Evolutionary conservation across 2,797 vertebrate genomes (phyloP), one percentile per base, ranked within the genome.

Genomic region (Arctocebus calabarensis): DNA sequence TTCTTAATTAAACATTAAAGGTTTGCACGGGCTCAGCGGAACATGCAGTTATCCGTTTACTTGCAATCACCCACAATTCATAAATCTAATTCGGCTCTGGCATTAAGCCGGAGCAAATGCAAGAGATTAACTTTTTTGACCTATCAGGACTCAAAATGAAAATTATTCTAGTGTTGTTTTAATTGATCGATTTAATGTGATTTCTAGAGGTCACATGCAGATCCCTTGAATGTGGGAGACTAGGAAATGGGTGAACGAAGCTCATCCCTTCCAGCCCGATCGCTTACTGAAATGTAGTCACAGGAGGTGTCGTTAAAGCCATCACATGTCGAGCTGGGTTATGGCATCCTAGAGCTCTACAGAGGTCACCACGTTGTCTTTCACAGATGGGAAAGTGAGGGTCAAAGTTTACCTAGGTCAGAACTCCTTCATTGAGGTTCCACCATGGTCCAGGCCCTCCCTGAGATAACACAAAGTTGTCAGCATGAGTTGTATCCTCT

Each of bases 1-100:
- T 97, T 89, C 97, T 98, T 97, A 97, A 98, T 98, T 98, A 98
- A 97, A 97, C 96, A 94, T 98, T 96, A 97, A 93, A 96, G 96
- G 90, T 94, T 97, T 79, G 70, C 92, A 94, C n/a, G 78, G 87
- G 91, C 97, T 98, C 43, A 29, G 92, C 88, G 45, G 96, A 94
- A 96, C 96, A 86, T 91, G 84, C 88, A 94, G 70, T 96, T 97
- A 97, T 95, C 96, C 97, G 90, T 96, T 97, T 97, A 84, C 95
- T 97, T 88, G 84, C 96, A 96, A 92, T 98, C 97, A 95, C 92
- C 94, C 95, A 96, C 97, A 96, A 97, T 94, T 93, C 92, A 97
- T 98, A 96, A 96, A 97, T 95, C 94, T 97, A 96, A 98, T 98
- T 98, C 96, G 94, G 45, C 88, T 64, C 73, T 97, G 98, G 98